Evolutionary conservation across 2,888 invertebrate genomes (phyloP), one percentile per base, ranked within the genome.

Genomic region (Ophion ventricosus): DNA sequence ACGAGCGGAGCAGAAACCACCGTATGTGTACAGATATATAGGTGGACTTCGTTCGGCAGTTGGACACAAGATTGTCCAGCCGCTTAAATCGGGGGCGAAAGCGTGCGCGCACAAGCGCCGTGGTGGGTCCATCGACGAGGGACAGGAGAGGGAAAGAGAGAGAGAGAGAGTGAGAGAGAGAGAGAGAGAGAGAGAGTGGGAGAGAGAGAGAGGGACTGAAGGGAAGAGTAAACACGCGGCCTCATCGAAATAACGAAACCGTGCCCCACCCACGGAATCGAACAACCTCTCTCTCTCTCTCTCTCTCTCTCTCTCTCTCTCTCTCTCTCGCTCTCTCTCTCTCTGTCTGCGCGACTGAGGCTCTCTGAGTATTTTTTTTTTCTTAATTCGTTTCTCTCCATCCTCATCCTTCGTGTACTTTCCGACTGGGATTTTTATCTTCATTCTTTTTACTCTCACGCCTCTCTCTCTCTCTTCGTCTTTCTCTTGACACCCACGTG

Each of bases 231-330:
- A 80, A 85, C 79, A 82, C 69, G 76, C 64, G 54, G 77, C 20
- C 85, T 77, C 83, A 77, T 83, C 83, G 77, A 85, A 89, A 87
- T 87, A 85, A 88, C 86, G 87, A 86, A 80, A 82, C 66, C 67
- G 43, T 61, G 85, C 79, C 80, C 85, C 85, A 80, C 82, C 85
- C 80, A 82, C 35, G 64, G 57, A 43, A 77, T 40, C 70, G 57
- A 80, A 79, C 69, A 76, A 63, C n/a, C 63, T 61, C n/a, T n/a
- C 43, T 57, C 73, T 29, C 49, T 43, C 59, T 57, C 77, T 61
- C 40, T 25, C 59, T 73, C 40, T 29, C 26, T 74, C 35, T 43
- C 17, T 25, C 17, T 82, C 72, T 43, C 43, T 10, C 14, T 11
- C 11, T 43, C 43, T 43, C 14, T 14, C 1, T 78, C 76, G n/a